phyloP scores from a whole-genome alignment of 2,797 vertebrate species.

The Schizopygopsis malacanthus region DNA sequence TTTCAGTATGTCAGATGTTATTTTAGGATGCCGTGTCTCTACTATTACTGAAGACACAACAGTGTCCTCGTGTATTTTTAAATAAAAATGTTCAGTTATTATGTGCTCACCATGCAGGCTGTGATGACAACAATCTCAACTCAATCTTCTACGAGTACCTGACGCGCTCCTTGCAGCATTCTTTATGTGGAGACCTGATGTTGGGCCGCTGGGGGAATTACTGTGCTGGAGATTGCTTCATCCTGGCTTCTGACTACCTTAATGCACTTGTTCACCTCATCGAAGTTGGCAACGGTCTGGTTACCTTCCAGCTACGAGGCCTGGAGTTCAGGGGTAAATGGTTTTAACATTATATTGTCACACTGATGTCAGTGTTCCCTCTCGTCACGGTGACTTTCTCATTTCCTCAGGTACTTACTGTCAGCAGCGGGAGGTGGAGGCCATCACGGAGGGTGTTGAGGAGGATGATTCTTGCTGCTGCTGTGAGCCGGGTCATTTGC shows the following conservation, averaged over 20 bases:
- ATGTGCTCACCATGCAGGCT: conserved; percentile 75
- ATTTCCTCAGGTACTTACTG: conserved; percentile 89
- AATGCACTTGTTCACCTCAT: conserved; percentile 89
- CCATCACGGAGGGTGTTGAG: conserved; percentile 95
- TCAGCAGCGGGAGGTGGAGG: conserved; percentile 96
- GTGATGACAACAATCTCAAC: conserved; percentile 95
- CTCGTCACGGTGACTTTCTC: background rate
- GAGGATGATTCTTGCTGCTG: conserved; percentile 94
- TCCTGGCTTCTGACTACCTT: conserved; percentile 84
- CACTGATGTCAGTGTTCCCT: background rate
- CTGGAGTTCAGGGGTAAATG: conserved; percentile 87
- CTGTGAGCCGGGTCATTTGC: conserved; percentile 88
- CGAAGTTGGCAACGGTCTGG: conserved; percentile 87
- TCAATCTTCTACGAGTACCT: conserved; percentile 97
- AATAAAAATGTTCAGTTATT: conserved; percentile 3
- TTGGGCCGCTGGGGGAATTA: conserved; percentile 97
- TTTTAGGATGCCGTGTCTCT: background rate
- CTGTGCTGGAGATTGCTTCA: conserved; percentile 82
- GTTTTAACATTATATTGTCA: background rate
- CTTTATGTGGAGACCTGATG: conserved; percentile 91
- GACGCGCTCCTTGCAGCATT: conserved; percentile 92
- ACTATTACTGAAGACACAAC: background rate
- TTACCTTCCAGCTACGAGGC: conserved; percentile 88
- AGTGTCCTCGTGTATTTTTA: background rate
- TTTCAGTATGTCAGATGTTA: background rate